Base-by-base conservation (phyloP, 2,888 invertebrate species). In the Agrochola macilenta region DNA sequence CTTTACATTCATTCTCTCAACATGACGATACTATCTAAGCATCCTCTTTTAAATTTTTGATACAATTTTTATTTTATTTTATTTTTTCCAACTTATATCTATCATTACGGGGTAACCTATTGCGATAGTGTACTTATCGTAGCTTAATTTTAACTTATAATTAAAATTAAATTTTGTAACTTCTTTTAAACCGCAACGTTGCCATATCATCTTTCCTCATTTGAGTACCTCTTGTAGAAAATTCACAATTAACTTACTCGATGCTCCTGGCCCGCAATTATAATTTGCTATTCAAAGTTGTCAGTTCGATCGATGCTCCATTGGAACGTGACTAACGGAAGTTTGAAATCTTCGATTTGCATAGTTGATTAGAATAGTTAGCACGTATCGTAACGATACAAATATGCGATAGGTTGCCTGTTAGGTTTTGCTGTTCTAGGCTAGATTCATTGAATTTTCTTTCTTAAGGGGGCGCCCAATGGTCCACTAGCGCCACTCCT, bases 281-380 rank as follows among this genome's bases (percentile, higher is more conserved):
- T 17, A 64, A 69, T 54, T 85, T 60, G 14, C 73, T 43, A 49
- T 76, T 30, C 71, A 58, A 81, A 75, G 64, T 23, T 4, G 66
- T 66, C 39, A 57, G 60, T 58, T 64, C 46, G 39, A 60, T 65
- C 71, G 68, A 60, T 35, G 49, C 35, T 64, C n/a, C 54, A 58
- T 61, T 5, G n/a, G 52, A 26, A 74, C 83, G 78, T 83, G 83
- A 74, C 74, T 86, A 83, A 86, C 83, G 86, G 86, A 60, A 74
- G 74, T 78, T 86, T 74, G 54, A 74, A 78, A 63, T 63, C 71
- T 54, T 78, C 64, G 60, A 64, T 83, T 83, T 78, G 83, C 71
- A 86, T 83, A 78, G 49, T 78, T 74, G 64, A 83, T 78, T 86
- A 72, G 86, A 78, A 83, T 71, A 83, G 71, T 83, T 86, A 83